phyloP scores from a whole-genome alignment of 2,797 vertebrate species.

The Acipenser oxyrinchus region DNA sequence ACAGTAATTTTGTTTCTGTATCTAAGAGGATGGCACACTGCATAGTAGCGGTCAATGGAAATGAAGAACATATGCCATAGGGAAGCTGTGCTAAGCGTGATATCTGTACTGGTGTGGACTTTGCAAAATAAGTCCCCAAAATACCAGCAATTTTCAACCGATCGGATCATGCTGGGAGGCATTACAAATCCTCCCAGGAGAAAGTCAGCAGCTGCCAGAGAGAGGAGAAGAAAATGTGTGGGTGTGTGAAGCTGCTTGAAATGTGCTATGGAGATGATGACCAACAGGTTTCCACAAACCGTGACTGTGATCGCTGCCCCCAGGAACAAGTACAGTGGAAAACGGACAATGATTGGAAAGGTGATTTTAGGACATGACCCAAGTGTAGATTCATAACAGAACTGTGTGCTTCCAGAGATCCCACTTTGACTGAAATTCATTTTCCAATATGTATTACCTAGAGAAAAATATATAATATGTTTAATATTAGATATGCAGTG shows the following conservation, averaged over 20 bases:
- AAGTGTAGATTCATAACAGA: not conserved
- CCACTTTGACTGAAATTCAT: too few species aligned
- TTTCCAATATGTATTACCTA: too few species aligned
- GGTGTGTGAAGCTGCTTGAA: slow-evolving; percentile 2
- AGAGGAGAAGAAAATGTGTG: not conserved
- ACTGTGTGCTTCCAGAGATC: not conserved
- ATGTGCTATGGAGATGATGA: not conserved
- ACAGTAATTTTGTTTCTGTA: not conserved
- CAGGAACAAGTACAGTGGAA: not conserved
- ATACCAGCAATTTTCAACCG: not conserved
- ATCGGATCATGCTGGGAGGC: not conserved
- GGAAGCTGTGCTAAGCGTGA: not conserved
- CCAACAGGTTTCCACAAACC: not conserved
- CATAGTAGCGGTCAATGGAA: not conserved
- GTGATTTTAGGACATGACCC: not conserved
- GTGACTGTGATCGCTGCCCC: not conserved
- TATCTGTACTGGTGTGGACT: not conserved
- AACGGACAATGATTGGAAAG: not conserved
- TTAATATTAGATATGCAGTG: too few species aligned
- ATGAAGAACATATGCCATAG: not conserved
- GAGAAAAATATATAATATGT: too few species aligned
- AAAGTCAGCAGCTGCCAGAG: not conserved
- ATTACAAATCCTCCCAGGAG: not conserved
- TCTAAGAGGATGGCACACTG: not conserved
- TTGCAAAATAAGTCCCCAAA: not conserved